Evolutionary conservation across 2,797 vertebrate genomes (phyloP), one percentile per base, ranked within the genome.

Genomic region (Harpagifer antarcticus): DNA sequence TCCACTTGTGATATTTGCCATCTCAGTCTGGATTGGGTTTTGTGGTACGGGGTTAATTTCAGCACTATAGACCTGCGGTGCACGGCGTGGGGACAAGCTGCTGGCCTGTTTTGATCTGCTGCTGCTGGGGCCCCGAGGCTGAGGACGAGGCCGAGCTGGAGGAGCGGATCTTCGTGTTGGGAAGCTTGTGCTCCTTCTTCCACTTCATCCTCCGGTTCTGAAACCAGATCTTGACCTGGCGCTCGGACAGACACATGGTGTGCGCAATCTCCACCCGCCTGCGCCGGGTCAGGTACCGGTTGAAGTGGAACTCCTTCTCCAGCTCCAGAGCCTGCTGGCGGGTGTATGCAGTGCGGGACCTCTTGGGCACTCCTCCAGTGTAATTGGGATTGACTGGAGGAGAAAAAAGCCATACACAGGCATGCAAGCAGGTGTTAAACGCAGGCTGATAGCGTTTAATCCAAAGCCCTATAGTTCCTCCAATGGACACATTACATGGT

Each of bases 151-250:
- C 89, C 72, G 97, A 94, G 92, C 94, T 97, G 83, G 97, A 95
- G 79, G 97, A 97, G 61, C 98, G 96, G 94, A 99, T 98, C 96
- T 99, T 99, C 87, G 98, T 99, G 89, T 99, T 99, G 86, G 98
- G 98, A 58, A 99, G 96, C 95, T 99, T 99, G 94, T 99, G 98
- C 86, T 99, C 98, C 92, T 99, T 99, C 96, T 99, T 99, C 98
- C 98, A 99, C 86, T 99, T 99, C 98, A 99, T 99, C 82, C 98
- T 95, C 71, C 98, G 94, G 93, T 99, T 99, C 94, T 99, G 98
- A 92, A 99, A 99, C 98, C 98, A 99, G 88, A 99, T 99, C 95
- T 99, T 99, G 86, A 99, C 97, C 94, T 99, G 98, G 86, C 98
- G 97, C 94, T 99, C 98, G 6, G 97, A 98, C 82, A 99, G 94